Evolutionary conservation across 2,113 vertebrate genomes (phyloP).

Genomic region (Otis tarda): DNA sequence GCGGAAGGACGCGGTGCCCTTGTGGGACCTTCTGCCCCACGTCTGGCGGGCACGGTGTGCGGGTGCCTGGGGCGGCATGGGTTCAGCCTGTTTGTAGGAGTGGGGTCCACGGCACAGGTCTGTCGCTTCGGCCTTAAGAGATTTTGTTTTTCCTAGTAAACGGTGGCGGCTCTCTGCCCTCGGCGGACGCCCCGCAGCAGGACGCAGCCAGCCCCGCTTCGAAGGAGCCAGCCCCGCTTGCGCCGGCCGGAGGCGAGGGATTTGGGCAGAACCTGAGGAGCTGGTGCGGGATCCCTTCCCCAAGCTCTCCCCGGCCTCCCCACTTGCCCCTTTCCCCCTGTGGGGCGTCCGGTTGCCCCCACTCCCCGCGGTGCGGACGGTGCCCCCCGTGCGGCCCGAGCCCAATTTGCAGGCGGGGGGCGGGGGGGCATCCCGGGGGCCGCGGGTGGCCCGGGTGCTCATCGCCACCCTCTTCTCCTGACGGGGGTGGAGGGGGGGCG

Average conservation of each 20-base stretch:
- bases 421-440: no score
- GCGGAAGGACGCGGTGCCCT: not conserved
- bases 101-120: not conserved
- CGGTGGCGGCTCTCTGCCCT: not conserved
- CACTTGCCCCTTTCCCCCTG: not conserved
- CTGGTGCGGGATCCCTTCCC: not conserved
- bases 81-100: not conserved
- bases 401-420: no score
- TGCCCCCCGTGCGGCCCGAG: not conserved
- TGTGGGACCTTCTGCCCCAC: not conserved
- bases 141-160: not conserved
- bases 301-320: no score
- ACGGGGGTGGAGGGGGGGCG: no score
- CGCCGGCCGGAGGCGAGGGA: not conserved
- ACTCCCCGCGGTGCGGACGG: not conserved
- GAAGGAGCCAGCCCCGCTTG: not conserved
- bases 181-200: not conserved
- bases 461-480: no score
- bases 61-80: not conserved
- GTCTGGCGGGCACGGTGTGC: accelerated
- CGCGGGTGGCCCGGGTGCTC: no score
- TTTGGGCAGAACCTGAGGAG: not conserved
- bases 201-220: not conserved
- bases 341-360: no score
- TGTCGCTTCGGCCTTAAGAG: not conserved